Conservation (phyloP, 2,797 vertebrate genomes). For the Alcedo quadribrachys region DNA sequence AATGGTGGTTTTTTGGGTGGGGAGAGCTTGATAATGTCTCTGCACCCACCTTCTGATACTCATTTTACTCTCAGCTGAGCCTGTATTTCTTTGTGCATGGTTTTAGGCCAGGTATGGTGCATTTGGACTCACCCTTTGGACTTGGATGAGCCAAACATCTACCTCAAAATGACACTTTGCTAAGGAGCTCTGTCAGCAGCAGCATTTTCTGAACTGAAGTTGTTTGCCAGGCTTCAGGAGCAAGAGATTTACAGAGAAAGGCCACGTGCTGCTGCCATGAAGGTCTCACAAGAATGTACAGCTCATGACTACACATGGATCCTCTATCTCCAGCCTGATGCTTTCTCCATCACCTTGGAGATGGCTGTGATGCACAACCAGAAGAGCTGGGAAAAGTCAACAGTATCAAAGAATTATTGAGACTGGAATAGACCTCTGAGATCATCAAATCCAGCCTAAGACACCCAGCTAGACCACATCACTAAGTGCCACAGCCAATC, state of each 20-base stretch:
- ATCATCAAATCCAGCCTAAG: too few species aligned
- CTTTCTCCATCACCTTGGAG: neutral
- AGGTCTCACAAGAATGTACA: neutral
- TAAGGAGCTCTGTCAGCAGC: neutral
- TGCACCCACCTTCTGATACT: neutral
- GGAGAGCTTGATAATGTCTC: neutral
- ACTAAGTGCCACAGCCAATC: too few species aligned
- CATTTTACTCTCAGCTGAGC: neutral
- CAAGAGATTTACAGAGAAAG: neutral
- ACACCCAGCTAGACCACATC: too few species aligned
- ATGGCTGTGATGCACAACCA: neutral
- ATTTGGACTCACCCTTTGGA: neutral
- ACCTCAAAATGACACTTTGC: neutral
- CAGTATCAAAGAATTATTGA: too few species aligned
- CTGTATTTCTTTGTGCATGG: neutral
- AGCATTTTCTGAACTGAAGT: neutral
- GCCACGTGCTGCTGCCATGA: neutral
- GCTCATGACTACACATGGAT: accelerated
- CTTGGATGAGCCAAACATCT: neutral
- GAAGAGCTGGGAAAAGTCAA: neutral
- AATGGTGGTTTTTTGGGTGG: neutral
- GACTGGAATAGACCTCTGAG: too few species aligned
- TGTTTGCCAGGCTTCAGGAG: neutral
- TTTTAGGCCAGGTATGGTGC: neutral
- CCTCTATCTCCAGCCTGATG: neutral